Base-by-base conservation (phyloP, 2,797 vertebrate species). In the Platalea minor region DNA sequence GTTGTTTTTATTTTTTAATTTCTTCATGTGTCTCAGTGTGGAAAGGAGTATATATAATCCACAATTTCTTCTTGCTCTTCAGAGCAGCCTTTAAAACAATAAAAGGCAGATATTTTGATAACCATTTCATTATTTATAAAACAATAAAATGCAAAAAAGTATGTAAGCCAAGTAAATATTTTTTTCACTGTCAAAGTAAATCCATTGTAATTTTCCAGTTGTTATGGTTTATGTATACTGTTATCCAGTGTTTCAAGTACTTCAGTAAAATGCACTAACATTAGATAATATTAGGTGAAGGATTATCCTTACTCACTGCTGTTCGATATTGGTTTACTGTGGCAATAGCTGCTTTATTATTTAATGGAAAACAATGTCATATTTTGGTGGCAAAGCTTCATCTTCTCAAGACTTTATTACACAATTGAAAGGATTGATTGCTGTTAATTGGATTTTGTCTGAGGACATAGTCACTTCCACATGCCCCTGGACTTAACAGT, bases 361-460 rank as follows among this genome's bases (percentile, higher is more conserved):
- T 91, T 95, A 96, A 94, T 94, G 69, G 67, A 88, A 97, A 96
- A 88, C 41, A 93, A 69, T 93, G 54, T 79, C 93, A 94, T 39
- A 75, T 96, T 95, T 75, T 3, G 0, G 88, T 86, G 51, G 13
- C 13, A 94, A 86, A 92, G 35, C 23, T 77, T 86, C 50, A 93
- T 96, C 53, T 92, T 95, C 82, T 95, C 48, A 92, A 93, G 60
- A 43, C 16, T 94, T 93, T 95, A 91, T 94, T 88, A 72, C 46
- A 87, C 50, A 92, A 86, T 84, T 92, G 77, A 94, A 96, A 97
- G 56, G 74, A 91, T 50, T 94, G 83, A 94, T 94, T 94, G 53
- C 14, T 93, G 57, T 91, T 92, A 56, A 95, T 88, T 91, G 54
- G 73, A 85, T 96, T 97, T 95, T 94, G 45, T 96, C 67, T 4